Base-by-base conservation (phyloP, 2,888 invertebrate genomes). In the Slavum lentiscoides region DNA sequence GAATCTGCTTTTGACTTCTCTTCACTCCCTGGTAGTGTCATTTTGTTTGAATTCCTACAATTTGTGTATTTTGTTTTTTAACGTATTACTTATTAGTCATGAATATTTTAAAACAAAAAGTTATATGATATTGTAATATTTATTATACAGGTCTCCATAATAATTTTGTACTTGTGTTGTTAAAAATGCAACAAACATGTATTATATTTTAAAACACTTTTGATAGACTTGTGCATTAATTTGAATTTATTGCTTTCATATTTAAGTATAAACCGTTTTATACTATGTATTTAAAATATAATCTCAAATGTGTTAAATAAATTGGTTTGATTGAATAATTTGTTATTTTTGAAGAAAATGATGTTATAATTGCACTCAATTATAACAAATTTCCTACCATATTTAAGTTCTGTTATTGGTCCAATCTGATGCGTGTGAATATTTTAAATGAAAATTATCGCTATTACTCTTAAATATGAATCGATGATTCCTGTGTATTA, bases 1-100 rank as follows among this genome's bases (percentile, higher is more conserved):
- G 84, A 85, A 73, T 75, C 69, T 82, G 53, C 74, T 69, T 69
- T 11, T 69, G 13, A 61, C 61, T 7, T 73, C 55, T 61, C 39
- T 69, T 74, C 55, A 67, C 21, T 59, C 53, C 64, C 30, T 68
- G 19, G 69, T 82, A 74, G 74, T 69, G 5, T 67, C 68, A 30
- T 74, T 74, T 74, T 81, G 30, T 75, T 74, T 69, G 61, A 74
- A 82, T 82, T 74, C 69, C 82, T 74, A 73, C 81, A 81, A 67
- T 61, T 62, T 74, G 53, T 74, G 74, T 81, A 68, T 58, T 77
- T 81, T 73, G 70, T 72, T 70, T 58, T 75, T 62, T 17, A 21
- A 70, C 55, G 19, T 19, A 53, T 53, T 53, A 21, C 49, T 21
- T 67, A 39, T 72, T 80, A 80, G 80, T 80, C 72, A 55, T 72